These are phyloP conservation scores for Neosilurus hyrtlii DNA, from an alignment of 2,797 vertebrate species.

Conservation along the genomic window DNA sequence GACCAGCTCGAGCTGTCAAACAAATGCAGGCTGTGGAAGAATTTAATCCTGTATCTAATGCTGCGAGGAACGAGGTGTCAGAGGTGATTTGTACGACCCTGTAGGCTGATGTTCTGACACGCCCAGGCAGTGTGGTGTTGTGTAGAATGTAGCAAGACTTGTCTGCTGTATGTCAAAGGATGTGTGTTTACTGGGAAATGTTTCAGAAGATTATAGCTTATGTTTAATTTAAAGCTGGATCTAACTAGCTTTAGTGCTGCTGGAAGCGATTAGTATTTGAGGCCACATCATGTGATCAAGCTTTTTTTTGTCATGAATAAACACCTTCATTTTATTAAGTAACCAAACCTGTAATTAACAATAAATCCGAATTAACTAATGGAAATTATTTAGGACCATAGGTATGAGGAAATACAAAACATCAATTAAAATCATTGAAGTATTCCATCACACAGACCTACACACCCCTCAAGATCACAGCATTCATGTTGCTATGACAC, in stretches of 20 bases:
- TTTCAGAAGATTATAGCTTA: not conserved
- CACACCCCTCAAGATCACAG: not conserved
- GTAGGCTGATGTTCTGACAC: slow-evolving; percentile 25
- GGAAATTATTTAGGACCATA: not conserved
- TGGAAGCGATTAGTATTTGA: not conserved
- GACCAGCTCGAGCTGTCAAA: not conserved
- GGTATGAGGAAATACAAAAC: too few species aligned
- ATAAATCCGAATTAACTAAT: not conserved
- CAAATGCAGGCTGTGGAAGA: slow-evolving; percentile 1
- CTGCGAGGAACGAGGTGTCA: slow-evolving; percentile 5
- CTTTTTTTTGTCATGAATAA: not conserved
- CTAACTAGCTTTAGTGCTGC: not conserved
- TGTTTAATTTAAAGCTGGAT: not conserved
- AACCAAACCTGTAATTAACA: not conserved
- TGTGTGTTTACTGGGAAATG: not conserved
- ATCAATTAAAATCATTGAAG: not conserved
- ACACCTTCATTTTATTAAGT: not conserved
- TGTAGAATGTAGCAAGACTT: not conserved
- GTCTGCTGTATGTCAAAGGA: not conserved
- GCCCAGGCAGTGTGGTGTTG: slow-evolving; percentile 1
- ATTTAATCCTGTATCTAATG: slow-evolving; percentile 16
- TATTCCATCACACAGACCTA: too few species aligned
- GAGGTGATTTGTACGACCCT: slow-evolving; percentile 16
- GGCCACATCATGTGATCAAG: too few species aligned
- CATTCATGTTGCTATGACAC: not conserved